phyloP scores from a whole-genome alignment of 2,113 vertebrate species.

The Apteryx mantelli region DNA sequence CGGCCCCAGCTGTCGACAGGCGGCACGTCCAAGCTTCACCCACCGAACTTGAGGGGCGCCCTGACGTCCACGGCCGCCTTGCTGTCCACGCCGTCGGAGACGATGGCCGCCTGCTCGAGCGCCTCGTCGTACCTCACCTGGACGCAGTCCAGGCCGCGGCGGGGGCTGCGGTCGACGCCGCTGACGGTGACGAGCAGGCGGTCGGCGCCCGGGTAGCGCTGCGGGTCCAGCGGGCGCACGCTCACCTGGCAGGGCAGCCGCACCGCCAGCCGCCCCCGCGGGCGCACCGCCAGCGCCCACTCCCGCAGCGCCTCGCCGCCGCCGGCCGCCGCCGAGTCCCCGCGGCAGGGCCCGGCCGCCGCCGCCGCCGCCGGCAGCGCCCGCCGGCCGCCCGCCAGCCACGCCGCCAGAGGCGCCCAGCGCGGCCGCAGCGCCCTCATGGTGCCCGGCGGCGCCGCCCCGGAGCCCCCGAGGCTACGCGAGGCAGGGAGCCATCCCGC shows the following conservation, averaged over 20 bases:
- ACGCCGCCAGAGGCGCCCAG: no score
- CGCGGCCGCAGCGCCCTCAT: no score
- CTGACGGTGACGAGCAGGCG: conserved; percentile 79
- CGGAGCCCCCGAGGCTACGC: no score
- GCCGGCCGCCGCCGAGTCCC: no score
- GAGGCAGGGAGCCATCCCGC: fast-evolving
- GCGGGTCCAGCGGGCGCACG: conserved; percentile 83
- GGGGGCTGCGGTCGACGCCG: conserved; percentile 35
- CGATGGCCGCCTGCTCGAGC: conserved; percentile 78
- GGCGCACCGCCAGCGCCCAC: conserved; percentile 81
- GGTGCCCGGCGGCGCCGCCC: no score
- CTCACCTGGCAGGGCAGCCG: conserved; percentile 83
- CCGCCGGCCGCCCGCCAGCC: no score
- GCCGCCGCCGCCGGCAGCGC: no score
- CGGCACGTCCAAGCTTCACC: no score
- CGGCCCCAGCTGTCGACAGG: no score
- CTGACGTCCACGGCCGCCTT: conserved; percentile 80
- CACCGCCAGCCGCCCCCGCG: conserved; percentile 81
- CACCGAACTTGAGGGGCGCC: conserved; percentile 87
- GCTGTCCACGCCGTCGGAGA: conserved; percentile 67
- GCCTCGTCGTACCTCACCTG: conserved; percentile 81
- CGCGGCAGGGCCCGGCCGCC: no score
- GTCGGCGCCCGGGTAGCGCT: conserved; percentile 79
- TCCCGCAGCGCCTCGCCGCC: no score
- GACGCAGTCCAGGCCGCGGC: conserved; percentile 61